Evolutionary conservation across 2,888 invertebrate species (phyloP).

Genomic region (Limnephilus marmoratus): DNA sequence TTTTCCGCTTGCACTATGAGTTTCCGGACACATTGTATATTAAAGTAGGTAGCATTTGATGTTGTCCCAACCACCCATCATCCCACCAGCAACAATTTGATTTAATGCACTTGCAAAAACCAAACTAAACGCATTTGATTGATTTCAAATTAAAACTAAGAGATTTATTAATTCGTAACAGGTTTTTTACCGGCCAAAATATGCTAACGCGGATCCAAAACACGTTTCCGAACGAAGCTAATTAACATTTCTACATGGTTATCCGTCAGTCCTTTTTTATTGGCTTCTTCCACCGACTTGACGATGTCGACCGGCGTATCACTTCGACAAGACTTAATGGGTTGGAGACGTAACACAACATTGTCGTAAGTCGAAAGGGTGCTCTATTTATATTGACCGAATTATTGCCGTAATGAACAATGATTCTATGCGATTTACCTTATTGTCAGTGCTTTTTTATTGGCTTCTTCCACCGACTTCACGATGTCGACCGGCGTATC

Average conservation of each 20-base stretch:
- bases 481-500: neutral
- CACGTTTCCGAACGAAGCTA: constrained; percentile 62
- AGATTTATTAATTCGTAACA: constrained; percentile 63
- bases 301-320: neutral
- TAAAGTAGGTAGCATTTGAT: too few species aligned
- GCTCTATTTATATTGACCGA: neutral
- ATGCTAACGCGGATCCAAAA: constrained; percentile 59
- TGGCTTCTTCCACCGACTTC: too few species aligned
- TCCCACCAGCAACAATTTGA: neutral
- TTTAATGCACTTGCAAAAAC: constrained; percentile 17
- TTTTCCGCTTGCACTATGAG: too few species aligned
- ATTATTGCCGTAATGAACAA: neutral
- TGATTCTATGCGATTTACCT: too few species aligned
- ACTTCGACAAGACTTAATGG: constrained; percentile 31
- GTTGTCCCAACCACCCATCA: neutral
- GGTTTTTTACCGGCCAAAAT: constrained; percentile 58
- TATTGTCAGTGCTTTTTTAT: constrained; percentile 61
- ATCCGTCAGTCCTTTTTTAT: constrained; percentile 62
- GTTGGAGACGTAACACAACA: neutral
- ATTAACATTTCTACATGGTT: constrained; percentile 65
- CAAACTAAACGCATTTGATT: constrained; percentile 40
- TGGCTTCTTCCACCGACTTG: constrained; percentile 32
- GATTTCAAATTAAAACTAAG: constrained; percentile 48
- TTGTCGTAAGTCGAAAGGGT: neutral
- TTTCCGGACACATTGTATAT: too few species aligned